Evolutionary conservation across 2,797 vertebrate species (phyloP), one percentile per base, ranked within the genome.

Genomic region (Otolemur crassicaudatus): DNA sequence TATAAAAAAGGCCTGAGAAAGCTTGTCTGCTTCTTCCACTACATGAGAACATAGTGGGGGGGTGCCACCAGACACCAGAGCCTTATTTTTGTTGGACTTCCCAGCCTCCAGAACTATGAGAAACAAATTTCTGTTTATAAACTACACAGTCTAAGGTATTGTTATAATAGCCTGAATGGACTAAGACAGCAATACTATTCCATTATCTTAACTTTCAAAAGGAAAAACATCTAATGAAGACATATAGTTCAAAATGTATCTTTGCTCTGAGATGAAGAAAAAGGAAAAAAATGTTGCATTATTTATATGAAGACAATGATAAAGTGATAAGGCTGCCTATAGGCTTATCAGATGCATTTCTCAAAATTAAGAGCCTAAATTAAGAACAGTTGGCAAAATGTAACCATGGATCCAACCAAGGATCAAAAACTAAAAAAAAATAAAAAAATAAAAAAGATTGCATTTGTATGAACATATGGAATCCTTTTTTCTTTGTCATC

Each of bases 161-260:
- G 25, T 82, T 29, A 40, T 2, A 91, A 5, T 14, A 81, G 31
- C 2, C n/a, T 34, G 53, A 85, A 80, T 4, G 65, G 27, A 93
- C n/a, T 31, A 87, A 73, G 37, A 73, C 29, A 27, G 12, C n/a
- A 46, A 46, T 63, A 79, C 31, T 53, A 86, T 37, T 12, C 8
- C 77, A 53, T 23, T 53, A 82, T 56, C 40, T 86, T 69, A 65
- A 65, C 31, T 90, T 70, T 77, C 63, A 86, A 90, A 77, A 60
- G 23, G 29, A 79, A 95, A 94, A 91, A 29, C 13, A 93, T 34
- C 70, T 70, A 89, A 95, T 75, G 29, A 93, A 91, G 27, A 95
- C 25, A 75, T 14, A 58, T 65, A 76, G 12, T 85, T 96, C 73
- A 95, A 91, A 82, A 90, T 31, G 61, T 19, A 90, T 4, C 4